Evolutionary conservation across 2,797 vertebrate species (phyloP), one percentile per base, ranked within the genome.

Genomic region (Cryptoprocta ferox): DNA sequence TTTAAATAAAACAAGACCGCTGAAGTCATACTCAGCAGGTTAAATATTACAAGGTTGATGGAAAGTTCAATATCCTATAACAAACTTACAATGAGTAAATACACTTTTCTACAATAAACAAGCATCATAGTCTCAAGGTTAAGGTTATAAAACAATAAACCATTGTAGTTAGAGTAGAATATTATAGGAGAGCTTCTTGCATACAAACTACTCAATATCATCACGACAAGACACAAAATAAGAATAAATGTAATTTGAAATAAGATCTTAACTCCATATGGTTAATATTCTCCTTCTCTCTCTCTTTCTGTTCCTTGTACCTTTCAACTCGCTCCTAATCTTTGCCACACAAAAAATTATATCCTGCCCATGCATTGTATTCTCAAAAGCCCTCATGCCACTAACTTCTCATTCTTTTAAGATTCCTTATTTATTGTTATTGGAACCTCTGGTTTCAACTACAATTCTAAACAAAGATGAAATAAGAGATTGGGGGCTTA

Each of bases 101-200:
- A 97, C 48, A 94, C 94, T 97, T 97, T 97, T 96, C 97, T 76
- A 95, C 80, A 93, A 92, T 97, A 96, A 97, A 94, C 93, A 96
- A 94, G 88, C 97, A 92, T 96, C 90, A 96, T 45, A 95, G 92
- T 97, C 92, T 97, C 96, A 96, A 97, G 97, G 97, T 97, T 97
- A 98, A 97, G 97, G 94, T 95, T 98, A 92, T 97, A 97, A 98
- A 97, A 94, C 96, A 98, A 95, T 97, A 97, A 98, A 97, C 82
- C 42, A 97, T 92, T 96, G 45, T 94, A 95, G 92, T 97, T 95
- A 97, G 94, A 95, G 89, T 89, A 50, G 89, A 94, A 71, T 88
- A 91, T 94, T 82, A 68, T 53, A 56, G 70, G 79, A 84, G 91
- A 86, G 45, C 71, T 95, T 84, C 91, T 94, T 94, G 93, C 95